Evolutionary conservation across 2,113 vertebrate species (phyloP).

Genomic region (Cyanistes caeruleus): DNA sequence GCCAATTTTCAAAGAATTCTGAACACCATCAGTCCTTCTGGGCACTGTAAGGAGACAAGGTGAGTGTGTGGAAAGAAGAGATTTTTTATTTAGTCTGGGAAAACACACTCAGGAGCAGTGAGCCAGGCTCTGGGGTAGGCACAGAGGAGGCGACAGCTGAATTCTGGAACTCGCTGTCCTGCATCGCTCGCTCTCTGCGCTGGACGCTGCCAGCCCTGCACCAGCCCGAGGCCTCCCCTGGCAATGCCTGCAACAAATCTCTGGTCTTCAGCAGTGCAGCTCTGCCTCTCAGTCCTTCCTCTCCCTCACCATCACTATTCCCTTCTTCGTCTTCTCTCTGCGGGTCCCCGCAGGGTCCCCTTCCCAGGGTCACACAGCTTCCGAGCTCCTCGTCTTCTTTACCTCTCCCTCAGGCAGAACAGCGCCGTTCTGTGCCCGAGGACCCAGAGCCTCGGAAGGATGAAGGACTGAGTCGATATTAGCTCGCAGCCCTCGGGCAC

Average conservation of each 20-base stretch:
- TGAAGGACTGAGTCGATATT: not conserved
- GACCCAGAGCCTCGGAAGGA: not conserved
- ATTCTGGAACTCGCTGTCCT: not conserved
- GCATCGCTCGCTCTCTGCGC: not conserved
- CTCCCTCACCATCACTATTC: not conserved
- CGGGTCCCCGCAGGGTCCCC: not conserved
- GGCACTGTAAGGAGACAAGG: not conserved
- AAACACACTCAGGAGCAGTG: not conserved
- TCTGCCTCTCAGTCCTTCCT: not conserved
- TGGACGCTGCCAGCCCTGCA: not conserved
- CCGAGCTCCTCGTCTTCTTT: not conserved
- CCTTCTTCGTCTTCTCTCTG: not conserved
- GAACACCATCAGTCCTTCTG: rapidly evolving
- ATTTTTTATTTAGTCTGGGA: not conserved
- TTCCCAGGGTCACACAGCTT: not conserved
- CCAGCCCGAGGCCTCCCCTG: not conserved
- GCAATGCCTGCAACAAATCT: not conserved
- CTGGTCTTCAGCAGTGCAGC: not conserved
- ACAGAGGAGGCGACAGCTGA: rapidly evolving
- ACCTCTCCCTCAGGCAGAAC: not conserved
- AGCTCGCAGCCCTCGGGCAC: not conserved
- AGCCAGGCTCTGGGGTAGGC: rapidly evolving
- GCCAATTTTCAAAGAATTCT: not conserved
- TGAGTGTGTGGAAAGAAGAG: not conserved
- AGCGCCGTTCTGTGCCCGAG: not conserved